These are phyloP conservation scores for Paradoxurus hermaphroditus DNA, from an alignment of 2,113 vertebrate species.

Conservation along the genomic window DNA sequence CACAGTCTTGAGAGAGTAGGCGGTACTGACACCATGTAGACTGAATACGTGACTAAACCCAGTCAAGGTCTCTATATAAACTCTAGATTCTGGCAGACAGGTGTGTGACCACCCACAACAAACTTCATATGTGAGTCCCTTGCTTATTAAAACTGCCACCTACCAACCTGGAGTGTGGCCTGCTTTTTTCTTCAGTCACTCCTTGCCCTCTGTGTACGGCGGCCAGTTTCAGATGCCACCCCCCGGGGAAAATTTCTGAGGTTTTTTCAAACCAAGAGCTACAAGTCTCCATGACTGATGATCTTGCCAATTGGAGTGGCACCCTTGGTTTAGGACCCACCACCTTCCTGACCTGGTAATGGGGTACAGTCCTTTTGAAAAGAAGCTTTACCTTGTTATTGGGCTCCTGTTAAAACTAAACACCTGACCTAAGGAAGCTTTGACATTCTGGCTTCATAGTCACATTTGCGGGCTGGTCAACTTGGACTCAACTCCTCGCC, in stretches of 20 bases:
- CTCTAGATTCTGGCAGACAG: background rate
- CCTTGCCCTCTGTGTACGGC: background rate
- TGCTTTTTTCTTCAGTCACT: background rate
- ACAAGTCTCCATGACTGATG: background rate
- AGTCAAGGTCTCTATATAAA: background rate
- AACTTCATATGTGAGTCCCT: background rate
- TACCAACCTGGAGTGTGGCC: background rate
- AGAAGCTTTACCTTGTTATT: background rate
- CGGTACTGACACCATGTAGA: background rate
- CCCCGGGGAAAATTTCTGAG: too few species aligned
- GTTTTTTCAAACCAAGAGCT: background rate
- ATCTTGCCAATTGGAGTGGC: background rate
- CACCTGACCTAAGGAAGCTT: background rate
- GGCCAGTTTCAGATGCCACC: background rate
- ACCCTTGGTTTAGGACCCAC: background rate
- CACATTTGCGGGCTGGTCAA: background rate
- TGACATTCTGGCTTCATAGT: background rate
- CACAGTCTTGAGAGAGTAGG: background rate
- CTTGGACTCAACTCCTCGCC: background rate
- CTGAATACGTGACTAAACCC: background rate
- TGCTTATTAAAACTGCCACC: background rate
- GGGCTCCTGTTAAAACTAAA: background rate
- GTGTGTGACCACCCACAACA: too few species aligned
- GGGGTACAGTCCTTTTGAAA: background rate
- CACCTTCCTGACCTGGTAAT: background rate